These are phyloP conservation scores for Microctenopoma steveboyesi DNA, from an alignment of 2,797 vertebrate species.

Conservation along the genomic window DNA sequence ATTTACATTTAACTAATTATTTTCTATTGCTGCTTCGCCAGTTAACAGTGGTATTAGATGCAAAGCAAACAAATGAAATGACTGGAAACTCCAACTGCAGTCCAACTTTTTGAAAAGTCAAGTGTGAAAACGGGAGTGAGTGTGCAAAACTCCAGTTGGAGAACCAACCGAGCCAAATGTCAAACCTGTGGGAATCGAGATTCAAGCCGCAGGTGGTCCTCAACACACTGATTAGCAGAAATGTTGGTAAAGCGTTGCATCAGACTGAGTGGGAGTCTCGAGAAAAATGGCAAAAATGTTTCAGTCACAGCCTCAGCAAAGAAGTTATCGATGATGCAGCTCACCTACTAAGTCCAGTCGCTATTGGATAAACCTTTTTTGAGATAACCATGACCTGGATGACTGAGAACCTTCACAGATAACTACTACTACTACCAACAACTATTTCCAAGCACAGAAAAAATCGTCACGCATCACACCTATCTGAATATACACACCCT, in stretches of 20 bases:
- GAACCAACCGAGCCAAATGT: conserved; percentile 4
- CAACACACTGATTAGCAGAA: conserved; percentile 4
- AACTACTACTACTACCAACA: no score
- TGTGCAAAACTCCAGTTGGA: conserved; percentile 2
- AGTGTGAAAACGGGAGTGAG: neutral
- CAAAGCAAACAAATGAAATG: neutral
- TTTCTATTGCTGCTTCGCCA: neutral
- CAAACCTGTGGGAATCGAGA: conserved; percentile 8
- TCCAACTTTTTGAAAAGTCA: neutral
- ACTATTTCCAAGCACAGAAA: conserved; percentile 1
- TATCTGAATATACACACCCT: neutral
- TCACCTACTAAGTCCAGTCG: no score
- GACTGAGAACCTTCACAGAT: no score
- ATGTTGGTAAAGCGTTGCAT: conserved; percentile 1
- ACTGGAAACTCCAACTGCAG: neutral
- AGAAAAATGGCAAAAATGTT: conserved; percentile 4
- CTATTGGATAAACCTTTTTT: no score
- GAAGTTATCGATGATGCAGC: neutral
- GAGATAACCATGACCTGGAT: no score
- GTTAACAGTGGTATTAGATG: neutral
- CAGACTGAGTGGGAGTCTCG: conserved; percentile 1
- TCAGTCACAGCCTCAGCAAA: conserved; percentile 12
- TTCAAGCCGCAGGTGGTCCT: conserved; percentile 6
- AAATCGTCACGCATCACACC: neutral
- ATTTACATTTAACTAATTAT: neutral